Conservation (phyloP, 2,113 vertebrate genomes). For the Crotalus tigris region DNA sequence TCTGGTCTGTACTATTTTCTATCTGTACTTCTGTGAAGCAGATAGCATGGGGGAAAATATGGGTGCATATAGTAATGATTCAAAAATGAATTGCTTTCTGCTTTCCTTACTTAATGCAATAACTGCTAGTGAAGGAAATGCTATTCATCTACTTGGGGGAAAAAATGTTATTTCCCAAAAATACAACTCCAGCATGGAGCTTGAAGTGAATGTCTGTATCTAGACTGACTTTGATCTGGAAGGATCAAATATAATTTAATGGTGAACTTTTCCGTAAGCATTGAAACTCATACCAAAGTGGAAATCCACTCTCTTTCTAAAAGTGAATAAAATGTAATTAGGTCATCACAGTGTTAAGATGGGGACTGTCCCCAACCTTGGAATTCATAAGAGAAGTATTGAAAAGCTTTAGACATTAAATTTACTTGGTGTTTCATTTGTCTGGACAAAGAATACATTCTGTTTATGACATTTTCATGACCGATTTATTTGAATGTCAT, state of each 20-base stretch:
- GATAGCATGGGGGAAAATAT: not conserved
- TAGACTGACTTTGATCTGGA: not conserved
- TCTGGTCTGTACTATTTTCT: not conserved
- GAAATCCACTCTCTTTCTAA: too few relatives aligned
- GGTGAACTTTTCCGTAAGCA: not conserved
- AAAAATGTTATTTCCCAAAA: not conserved
- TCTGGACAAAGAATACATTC: too few relatives aligned
- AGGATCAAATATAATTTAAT: not conserved
- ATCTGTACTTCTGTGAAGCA: not conserved
- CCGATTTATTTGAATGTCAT: too few relatives aligned
- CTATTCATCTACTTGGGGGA: not conserved
- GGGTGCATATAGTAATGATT: not conserved
- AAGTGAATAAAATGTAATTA: not conserved
- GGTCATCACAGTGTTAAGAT: not conserved
- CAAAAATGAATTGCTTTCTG: not conserved
- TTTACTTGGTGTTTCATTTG: too few relatives aligned
- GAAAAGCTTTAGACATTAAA: not conserved
- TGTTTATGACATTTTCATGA: too few relatives aligned
- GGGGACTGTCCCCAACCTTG: not conserved
- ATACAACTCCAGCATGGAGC: too few relatives aligned
- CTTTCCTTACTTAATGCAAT: not conserved
- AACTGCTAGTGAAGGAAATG: not conserved
- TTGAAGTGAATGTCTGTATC: not conserved
- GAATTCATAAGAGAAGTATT: not conserved
- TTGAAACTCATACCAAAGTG: too few relatives aligned